These are phyloP conservation scores for Zapornia atra DNA, from an alignment of 2,113 vertebrate species.

Conservation along the genomic window DNA sequence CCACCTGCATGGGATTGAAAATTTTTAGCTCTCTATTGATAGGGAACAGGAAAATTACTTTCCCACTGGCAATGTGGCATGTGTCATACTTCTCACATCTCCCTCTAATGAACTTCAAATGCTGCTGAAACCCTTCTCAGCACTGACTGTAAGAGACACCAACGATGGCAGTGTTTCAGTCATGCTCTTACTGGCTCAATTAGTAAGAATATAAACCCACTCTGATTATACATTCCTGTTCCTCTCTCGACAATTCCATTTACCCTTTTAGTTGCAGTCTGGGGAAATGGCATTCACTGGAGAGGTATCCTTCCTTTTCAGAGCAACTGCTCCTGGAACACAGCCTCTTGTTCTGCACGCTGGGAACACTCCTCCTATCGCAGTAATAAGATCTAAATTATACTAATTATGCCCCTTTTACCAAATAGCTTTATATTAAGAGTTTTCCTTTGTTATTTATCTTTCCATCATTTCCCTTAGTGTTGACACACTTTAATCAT, in stretches of 20 bases:
- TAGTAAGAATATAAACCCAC: neutral
- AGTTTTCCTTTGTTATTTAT: neutral
- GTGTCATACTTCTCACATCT: neutral
- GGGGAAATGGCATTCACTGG: neutral
- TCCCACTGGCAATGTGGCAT: neutral
- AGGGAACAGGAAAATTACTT: neutral
- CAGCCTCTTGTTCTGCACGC: neutral
- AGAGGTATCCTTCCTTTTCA: neutral
- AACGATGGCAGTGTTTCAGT: neutral
- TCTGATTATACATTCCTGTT: neutral
- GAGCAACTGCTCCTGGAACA: neutral
- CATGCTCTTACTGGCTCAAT: neutral
- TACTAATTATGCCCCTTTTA: neutral
- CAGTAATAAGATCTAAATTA: neutral
- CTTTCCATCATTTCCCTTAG: neutral
- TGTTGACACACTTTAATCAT: neutral
- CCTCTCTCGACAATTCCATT: neutral
- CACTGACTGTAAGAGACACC: neutral
- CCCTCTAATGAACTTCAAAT: neutral
- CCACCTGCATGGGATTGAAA: neutral
- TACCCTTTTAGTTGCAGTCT: neutral
- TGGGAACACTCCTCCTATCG: neutral
- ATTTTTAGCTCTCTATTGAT: neutral
- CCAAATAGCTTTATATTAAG: neutral
- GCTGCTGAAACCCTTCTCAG: neutral